Evolutionary conservation across 2,797 vertebrate species (phyloP).

Genomic region (Simalia tracyae): DNA sequence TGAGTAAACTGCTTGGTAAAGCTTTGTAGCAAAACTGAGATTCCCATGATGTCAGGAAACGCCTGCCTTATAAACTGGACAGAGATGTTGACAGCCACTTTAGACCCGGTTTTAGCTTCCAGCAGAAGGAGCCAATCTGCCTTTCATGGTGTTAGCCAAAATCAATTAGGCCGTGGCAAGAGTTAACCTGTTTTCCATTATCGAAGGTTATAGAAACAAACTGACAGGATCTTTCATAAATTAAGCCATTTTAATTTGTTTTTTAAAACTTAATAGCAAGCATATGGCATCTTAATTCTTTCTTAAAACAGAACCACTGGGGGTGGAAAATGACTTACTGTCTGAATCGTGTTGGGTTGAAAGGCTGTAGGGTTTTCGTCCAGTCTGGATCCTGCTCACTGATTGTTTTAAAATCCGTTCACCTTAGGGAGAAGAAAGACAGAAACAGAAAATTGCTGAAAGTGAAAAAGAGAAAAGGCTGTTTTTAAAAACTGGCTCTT

Average conservation of each 20-base stretch:
- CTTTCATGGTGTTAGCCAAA: neutral
- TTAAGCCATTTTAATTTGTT: neutral
- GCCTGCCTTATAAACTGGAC: accelerated
- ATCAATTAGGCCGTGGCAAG: neutral
- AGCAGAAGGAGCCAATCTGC: constrained; percentile 50
- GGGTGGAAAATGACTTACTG: constrained; percentile 70
- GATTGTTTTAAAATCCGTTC: constrained; percentile 70
- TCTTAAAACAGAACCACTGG: accelerated
- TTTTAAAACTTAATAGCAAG: accelerated
- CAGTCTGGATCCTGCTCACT: constrained; percentile 65
- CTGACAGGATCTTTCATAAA: constrained; percentile 3
- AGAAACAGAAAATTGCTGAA: neutral
- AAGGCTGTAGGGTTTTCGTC: constrained; percentile 57
- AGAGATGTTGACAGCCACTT: constrained; percentile 17
- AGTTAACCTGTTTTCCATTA: constrained; percentile 59
- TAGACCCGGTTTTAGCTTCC: constrained; percentile 50
- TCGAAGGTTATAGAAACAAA: constrained; percentile 31
- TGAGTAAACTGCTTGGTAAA: neutral
- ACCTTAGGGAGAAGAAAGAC: constrained; percentile 39
- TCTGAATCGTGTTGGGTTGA: constrained; percentile 61
- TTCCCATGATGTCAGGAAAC: neutral
- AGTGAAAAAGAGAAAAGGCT: neutral
- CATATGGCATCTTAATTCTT: neutral
- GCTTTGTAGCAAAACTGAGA: neutral
- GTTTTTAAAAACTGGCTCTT: neutral